Conservation (phyloP, 1,140 invertebrate species). For the Pogonomyrmex barbatus region DNA sequence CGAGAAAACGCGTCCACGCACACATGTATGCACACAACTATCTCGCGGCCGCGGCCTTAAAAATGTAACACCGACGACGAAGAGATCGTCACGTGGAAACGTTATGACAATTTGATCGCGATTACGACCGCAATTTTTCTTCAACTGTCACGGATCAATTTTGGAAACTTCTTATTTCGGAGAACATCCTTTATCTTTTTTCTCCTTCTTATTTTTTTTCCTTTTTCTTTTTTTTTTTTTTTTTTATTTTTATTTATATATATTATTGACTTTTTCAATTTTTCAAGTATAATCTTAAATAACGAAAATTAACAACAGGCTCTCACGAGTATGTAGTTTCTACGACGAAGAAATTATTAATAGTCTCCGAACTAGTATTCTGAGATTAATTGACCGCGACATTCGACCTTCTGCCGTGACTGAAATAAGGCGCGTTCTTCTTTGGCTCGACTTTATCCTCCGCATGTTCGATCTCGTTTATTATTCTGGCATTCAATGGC, state of each 20-base stretch:
- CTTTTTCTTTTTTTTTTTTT: background rate
- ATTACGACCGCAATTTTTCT: slow-evolving; percentile 5
- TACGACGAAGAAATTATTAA: slow-evolving; percentile 29
- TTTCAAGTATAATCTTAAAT: background rate
- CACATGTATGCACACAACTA: background rate
- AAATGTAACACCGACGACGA: slow-evolving; percentile 49
- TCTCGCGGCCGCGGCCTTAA: slow-evolving; percentile 40
- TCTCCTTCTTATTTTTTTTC: background rate
- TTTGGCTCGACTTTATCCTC: background rate
- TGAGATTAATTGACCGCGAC: background rate
- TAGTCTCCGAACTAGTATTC: slow-evolving; percentile 13
- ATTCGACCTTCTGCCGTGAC: slow-evolving; percentile 12
- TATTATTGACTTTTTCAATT: background rate
- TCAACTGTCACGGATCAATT: slow-evolving; percentile 7
- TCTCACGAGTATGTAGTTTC: background rate
- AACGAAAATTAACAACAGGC: background rate
- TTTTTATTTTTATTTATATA: background rate
- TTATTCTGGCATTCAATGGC: slow-evolving; percentile 36
- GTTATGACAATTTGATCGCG: slow-evolving; percentile 42
- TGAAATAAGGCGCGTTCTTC: background rate
- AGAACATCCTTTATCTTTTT: background rate
- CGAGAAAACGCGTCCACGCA: slow-evolving; percentile 38
- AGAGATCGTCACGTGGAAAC: slow-evolving; percentile 39
- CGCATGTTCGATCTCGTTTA: background rate
- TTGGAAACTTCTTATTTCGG: background rate